Conservation (phyloP, 2,797 vertebrate species). For the Neosilurus mollespiculum region DNA sequence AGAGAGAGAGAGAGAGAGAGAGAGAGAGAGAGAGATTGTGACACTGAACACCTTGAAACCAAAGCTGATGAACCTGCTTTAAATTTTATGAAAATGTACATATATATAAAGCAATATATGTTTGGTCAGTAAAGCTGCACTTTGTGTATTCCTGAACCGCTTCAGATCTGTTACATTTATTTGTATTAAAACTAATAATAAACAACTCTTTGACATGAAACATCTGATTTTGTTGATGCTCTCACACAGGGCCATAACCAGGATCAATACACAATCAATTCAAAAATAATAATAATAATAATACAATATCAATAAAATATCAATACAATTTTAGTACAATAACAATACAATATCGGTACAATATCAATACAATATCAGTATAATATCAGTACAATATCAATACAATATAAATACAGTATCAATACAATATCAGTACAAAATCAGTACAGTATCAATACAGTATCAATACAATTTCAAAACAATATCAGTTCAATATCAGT, state of each 20-base stretch:
- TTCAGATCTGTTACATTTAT: constrained; percentile 99
- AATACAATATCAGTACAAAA: too few relatives aligned
- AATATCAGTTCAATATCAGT: too few relatives aligned
- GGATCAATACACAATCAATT: background rate
- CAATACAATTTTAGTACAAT: too few relatives aligned
- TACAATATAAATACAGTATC: too few relatives aligned
- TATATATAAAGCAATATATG: constrained; percentile 99
- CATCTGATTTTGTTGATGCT: constrained; percentile 59
- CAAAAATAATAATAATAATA: too few relatives aligned
- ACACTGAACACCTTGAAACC: constrained; percentile 91
- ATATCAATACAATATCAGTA: too few relatives aligned
- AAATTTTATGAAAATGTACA: constrained; percentile 87
- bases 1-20: constrained; percentile 5
- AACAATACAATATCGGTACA: too few relatives aligned
- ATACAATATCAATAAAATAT: too few relatives aligned
- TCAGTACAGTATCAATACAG: too few relatives aligned
- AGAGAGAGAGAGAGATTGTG: constrained; percentile 66
- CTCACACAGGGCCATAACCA: background rate
- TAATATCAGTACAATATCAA: too few relatives aligned
- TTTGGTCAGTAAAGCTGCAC: constrained; percentile 98
- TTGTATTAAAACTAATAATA: constrained; percentile 99
- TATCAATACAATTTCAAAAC: too few relatives aligned
- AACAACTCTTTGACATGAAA: constrained; percentile 98
- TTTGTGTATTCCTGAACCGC: constrained; percentile 99
- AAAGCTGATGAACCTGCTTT: constrained; percentile 97